Conservation (phyloP, 2,113 vertebrate species). For the Dicaeum eximium region DNA sequence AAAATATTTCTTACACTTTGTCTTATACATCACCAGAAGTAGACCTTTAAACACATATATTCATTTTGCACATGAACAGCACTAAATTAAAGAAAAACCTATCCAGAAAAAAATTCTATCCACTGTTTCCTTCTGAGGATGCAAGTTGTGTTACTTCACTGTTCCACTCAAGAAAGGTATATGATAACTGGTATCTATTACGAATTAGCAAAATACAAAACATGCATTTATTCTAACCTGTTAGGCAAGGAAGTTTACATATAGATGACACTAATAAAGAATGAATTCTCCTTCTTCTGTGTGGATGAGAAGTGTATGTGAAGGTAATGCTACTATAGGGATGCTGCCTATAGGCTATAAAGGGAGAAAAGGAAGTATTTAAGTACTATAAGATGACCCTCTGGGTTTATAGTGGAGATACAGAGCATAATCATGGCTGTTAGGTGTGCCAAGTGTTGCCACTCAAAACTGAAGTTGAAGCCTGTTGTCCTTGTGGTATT, state of each 20-base stretch:
- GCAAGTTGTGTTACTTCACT: neutral
- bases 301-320: neutral
- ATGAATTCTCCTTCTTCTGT: neutral
- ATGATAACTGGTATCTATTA: neutral
- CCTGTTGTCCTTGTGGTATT: neutral
- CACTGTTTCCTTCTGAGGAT: neutral
- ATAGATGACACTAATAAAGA: neutral
- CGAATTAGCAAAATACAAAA: neutral
- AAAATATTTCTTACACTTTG: neutral
- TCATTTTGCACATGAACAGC: neutral
- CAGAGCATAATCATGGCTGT: neutral
- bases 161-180: neutral
- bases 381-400: neutral
- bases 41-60: neutral
- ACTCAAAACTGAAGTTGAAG: neutral
- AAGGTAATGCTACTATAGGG: neutral
- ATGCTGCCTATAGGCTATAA: neutral
- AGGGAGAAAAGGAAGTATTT: neutral
- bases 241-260: neutral
- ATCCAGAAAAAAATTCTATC: no score
- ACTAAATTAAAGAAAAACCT: neutral
- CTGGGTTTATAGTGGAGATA: neutral
- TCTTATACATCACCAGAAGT: neutral
- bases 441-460: neutral
- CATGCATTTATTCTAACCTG: fast-evolving